phyloP scores from a whole-genome alignment of 2,113 vertebrate species.

The Bubalus kerabau region DNA sequence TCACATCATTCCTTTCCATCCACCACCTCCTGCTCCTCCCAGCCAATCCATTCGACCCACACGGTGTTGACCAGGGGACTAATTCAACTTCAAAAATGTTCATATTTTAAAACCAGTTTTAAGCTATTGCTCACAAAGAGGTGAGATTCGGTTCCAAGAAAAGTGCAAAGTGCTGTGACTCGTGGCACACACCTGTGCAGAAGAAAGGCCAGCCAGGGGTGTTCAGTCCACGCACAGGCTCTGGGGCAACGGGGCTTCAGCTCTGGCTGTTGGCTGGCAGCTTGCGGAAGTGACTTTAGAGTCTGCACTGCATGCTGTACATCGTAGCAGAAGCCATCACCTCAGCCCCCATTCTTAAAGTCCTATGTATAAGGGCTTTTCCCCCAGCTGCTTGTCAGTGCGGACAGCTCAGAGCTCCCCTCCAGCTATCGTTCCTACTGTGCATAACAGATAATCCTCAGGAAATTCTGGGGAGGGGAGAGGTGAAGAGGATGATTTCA shows the following conservation, averaged over 20 bases:
- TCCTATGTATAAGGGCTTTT: no score
- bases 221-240: neutral
- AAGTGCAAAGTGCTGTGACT: neutral
- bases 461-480: no score
- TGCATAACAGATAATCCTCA: accelerated
- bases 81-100: neutral
- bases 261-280: neutral
- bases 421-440: neutral
- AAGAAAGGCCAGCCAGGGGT: neutral
- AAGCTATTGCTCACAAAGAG: neutral
- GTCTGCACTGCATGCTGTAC: no score
- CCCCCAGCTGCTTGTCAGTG: no score
- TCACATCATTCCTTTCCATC: neutral
- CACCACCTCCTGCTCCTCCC: neutral
- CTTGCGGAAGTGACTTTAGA: neutral
- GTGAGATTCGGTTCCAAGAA: neutral
- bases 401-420: no score
- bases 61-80: neutral
- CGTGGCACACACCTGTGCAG: neutral
- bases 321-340: neutral
- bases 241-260: accelerated
- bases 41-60: neutral
- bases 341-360: neutral
- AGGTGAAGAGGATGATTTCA: neutral
- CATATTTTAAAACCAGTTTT: neutral